These are phyloP conservation scores for Odontesthes bonariensis DNA, from an alignment of 2,113 vertebrate species.

Conservation along the genomic window DNA sequence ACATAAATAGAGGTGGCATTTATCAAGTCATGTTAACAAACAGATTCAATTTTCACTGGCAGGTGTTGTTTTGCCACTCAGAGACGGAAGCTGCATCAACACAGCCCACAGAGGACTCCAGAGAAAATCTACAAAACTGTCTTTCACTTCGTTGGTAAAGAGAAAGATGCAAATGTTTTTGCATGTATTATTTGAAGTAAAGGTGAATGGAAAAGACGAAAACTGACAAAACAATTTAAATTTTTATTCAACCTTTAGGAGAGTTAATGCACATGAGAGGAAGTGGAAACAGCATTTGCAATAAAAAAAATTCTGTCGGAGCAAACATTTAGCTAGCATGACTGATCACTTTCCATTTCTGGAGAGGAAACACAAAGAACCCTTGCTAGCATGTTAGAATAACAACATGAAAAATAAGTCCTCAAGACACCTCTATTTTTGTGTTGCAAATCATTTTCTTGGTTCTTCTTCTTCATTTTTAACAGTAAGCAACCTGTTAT, in stretches of 20 bases:
- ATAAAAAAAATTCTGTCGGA: no score
- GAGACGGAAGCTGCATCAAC: background rate
- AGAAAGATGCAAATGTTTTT: no score
- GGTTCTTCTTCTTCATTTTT: background rate
- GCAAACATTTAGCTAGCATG: background rate
- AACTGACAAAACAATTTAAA: background rate
- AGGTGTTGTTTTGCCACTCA: background rate
- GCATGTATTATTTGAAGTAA: no score
- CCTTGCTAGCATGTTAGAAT: background rate
- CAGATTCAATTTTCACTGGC: constrained; percentile 15
- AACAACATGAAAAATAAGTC: background rate
- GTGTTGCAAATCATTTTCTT: background rate
- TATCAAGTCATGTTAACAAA: constrained; percentile 2
- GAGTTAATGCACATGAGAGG: background rate
- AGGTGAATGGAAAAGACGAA: background rate
- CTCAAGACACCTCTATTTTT: background rate
- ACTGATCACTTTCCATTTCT: background rate
- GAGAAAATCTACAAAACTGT: background rate
- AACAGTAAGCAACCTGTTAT: background rate
- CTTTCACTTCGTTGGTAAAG: no score
- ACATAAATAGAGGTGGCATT: constrained; percentile 13
- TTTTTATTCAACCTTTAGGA: no score
- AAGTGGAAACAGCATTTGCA: background rate
- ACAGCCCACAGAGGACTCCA: background rate
- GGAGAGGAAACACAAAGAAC: background rate